Percentiles rank a stretch among this genome's conserved stretches.
Conservation (phyloP, 2,797 vertebrate species). For the Coccyzus lansbergi region DNA sequence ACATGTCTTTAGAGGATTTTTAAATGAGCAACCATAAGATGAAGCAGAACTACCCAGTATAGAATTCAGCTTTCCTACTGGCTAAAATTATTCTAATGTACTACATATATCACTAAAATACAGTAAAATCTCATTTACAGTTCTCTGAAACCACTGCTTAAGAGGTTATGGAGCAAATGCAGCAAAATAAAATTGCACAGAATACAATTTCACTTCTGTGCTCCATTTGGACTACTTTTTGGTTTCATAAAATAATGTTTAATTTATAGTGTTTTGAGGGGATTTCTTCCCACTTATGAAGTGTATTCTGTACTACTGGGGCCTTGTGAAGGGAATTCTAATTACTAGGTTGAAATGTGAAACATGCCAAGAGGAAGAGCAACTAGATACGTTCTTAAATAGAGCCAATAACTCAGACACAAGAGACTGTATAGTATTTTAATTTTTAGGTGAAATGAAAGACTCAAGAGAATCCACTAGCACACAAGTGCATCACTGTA, state of each 20-base stretch:
- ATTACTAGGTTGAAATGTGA: neutral
- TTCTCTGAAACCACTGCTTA: neutral
- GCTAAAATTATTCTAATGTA: neutral
- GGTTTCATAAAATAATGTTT: neutral
- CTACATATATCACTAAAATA: neutral
- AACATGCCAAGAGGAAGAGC: neutral
- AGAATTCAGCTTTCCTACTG: neutral
- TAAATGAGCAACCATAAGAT: neutral
- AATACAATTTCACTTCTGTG: neutral
- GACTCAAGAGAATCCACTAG: neutral
- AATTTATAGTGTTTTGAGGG: neutral
- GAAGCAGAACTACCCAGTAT: neutral
- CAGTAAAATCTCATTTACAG: neutral
- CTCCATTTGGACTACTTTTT: neutral
- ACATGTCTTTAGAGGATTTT: neutral
- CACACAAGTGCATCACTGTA: neutral
- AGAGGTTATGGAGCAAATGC: neutral
- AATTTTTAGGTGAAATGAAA: neutral
- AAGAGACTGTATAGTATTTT: neutral
- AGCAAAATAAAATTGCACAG: neutral
- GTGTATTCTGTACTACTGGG: neutral
- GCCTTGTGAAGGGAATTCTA: neutral
- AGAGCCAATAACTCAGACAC: neutral
- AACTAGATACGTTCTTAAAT: neutral
- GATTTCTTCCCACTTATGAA: neutral